Evolutionary conservation across 2,888 invertebrate genomes (phyloP), one percentile per base, ranked within the genome.

Genomic region (Tinea pellionella): DNA sequence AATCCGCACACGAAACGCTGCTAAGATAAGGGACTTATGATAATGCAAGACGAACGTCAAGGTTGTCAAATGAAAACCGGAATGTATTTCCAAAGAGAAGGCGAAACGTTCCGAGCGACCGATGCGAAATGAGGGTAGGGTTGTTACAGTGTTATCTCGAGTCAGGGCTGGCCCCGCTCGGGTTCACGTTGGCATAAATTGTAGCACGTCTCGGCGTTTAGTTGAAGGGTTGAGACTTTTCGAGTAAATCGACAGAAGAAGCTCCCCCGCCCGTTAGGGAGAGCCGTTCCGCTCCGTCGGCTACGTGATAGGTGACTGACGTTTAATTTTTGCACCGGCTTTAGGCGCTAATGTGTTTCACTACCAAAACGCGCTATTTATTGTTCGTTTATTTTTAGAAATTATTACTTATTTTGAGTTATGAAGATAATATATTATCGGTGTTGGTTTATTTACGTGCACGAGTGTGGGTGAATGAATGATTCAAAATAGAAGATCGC

Each of bases 281-380:
- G 69, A 65, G 63, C 63, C 67, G 69, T 73, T 77, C 71, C 72
- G 74, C 77, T 74, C 70, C 72, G 77, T 68, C 75, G 72, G 71
- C 69, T 75, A 69, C 71, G 71, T 77, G 75, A 78, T 77, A 74
- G 72, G 73, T 72, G 77, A 79, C 70, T 78, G 79, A 78, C 77
- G 74, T 78, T 80, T 75, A 75, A 80, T 81, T 77, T 81, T 78
- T 80, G 70, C 73, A 69, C 70, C 69, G 69, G 43, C 51, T 60
- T 60, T 57, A 15, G 30, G 32, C 12, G 57, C 32, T 19, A 57
- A 57, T 32, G 57, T 57, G 57, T 57, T 57, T 57, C n/a, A 8
- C 32, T 32, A 13, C 29, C n/a, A 29, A 55, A 55, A 57, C 15
- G 13, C 13, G 7, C 32, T 32, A 57, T 19, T 57, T 32, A 57